Base-by-base conservation (phyloP, 1,140 invertebrate species). In the Paraescarpia echinospica region DNA sequence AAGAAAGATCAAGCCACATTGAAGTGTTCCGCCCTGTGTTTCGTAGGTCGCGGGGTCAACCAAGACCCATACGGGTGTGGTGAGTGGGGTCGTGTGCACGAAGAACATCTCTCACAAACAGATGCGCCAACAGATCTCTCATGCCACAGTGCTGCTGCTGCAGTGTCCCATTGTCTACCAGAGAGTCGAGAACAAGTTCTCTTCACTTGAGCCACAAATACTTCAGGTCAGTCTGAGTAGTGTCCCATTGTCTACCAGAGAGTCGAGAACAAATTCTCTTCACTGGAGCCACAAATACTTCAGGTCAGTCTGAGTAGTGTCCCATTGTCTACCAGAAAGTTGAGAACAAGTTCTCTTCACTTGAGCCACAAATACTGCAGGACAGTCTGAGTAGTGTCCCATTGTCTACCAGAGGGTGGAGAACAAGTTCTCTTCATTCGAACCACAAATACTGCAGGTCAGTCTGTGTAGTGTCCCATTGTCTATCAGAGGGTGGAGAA, bases 381-480 rank as follows among this genome's bases (percentile, higher is more conserved):
- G 98, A 96, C 5, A 77, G 59, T 77, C 27, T 34, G 91, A 22
- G 18, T 5, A 98, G 94, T 98, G 98, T 92, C 97, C 98, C 5
- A 97, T 99, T 91, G 98, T 98, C 93, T 99, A 99, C 95, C 98
- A 99, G 95, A 97, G 98, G 93, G 98, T 98, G 1, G 98, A 99
- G 95, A 98, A 98, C 34, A 98, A 98, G 95, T 97, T 99, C 90
- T 97, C 98, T 89, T 98, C 98, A 18, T 96, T 99, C 59, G 98
- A 99, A 95, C 98, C 98, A 14, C 97, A 99, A 12, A 97, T 99
- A 94, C 97, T 99, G 96, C 98, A 98, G 97, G 98, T 96, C 5
- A 77, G 59, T 77, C 27, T 34, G 91, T 4, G 18, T 5, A 98
- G 94, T 98, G 98, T 92, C 97, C 98, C 5, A 97, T 99, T 91